Conservation (phyloP, 1,140 invertebrate genomes). For the Sitobion miscanthi region DNA sequence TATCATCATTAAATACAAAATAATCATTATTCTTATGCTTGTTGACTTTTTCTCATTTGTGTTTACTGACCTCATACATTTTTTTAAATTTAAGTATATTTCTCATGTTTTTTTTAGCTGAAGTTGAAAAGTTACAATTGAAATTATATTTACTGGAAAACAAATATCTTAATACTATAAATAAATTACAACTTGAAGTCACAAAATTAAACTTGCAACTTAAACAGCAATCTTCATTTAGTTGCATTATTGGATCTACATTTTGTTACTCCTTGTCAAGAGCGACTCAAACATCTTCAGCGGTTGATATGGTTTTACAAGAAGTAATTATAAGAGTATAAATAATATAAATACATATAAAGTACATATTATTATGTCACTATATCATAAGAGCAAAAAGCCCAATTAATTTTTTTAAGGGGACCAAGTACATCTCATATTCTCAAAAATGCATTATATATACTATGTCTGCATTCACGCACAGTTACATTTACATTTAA, state of each 20-base stretch:
- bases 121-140: neutral
- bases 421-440: neutral
- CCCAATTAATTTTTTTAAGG: neutral
- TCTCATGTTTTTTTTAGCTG: neutral
- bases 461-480: neutral
- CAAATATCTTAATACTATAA: neutral
- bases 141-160: neutral
- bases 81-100: neutral
- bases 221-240: conserved; percentile 21
- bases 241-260: neutral
- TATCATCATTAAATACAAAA: neutral
- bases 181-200: neutral
- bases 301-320: conserved; percentile 26
- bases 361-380: neutral
- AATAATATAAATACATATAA: neutral
- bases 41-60: neutral
- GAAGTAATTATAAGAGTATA: neutral
- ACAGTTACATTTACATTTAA: neutral
- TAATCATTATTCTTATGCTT: neutral
- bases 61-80: neutral
- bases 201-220: conserved; percentile 2
- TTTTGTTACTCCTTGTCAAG: neutral
- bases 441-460: neutral
- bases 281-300: neutral
- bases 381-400: neutral